phyloP scores from a whole-genome alignment of 1,140 invertebrate genomes.

The Magallana angulata region DNA sequence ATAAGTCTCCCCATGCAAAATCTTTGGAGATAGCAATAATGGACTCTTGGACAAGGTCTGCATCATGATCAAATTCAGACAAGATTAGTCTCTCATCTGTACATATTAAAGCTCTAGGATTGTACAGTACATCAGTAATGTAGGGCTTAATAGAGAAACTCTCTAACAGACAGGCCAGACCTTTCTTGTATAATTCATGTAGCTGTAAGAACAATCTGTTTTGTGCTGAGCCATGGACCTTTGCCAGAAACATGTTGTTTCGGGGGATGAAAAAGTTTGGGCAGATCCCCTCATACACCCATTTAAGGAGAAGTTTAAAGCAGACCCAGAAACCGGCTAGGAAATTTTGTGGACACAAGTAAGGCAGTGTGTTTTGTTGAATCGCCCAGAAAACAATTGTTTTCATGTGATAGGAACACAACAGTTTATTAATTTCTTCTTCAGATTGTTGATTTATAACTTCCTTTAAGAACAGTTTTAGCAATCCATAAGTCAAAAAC shows the following conservation, averaged over 20 bases:
- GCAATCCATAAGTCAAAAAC: background rate
- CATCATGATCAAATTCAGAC: background rate
- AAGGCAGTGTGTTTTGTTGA: background rate
- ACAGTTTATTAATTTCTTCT: background rate
- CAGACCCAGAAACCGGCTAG: background rate
- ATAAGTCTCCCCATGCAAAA: background rate
- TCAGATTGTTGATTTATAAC: background rate
- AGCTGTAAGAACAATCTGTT: background rate
- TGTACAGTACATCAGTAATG: background rate
- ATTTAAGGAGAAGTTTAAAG: background rate
- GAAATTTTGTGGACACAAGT: background rate
- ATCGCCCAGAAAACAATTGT: background rate
- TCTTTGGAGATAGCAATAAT: background rate
- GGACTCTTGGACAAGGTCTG: background rate
- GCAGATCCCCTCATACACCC: background rate
- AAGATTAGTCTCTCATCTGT: background rate
- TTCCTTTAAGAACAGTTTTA: background rate
- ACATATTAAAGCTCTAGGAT: background rate
- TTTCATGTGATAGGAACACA: constrained; percentile 1
- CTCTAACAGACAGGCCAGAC: background rate
- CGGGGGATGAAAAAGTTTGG: background rate
- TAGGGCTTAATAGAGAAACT: background rate
- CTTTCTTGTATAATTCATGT: background rate
- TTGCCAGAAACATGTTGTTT: background rate
- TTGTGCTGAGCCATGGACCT: background rate